Base-by-base conservation (phyloP, 1,140 invertebrate genomes). In the Drosophila trapezifrons region DNA sequence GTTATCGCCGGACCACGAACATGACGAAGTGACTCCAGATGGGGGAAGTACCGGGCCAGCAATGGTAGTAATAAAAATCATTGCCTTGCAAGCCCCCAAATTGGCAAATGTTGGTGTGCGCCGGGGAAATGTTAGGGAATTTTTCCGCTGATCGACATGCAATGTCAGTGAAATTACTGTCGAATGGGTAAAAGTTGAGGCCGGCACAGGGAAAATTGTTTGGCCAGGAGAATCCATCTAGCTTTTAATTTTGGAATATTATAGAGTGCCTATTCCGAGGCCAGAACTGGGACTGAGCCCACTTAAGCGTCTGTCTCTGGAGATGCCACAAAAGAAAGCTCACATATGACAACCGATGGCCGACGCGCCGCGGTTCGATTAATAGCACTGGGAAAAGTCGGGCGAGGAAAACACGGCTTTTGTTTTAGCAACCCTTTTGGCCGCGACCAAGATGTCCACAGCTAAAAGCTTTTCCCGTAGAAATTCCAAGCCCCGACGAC, bases 381-480 rank as follows among this genome's bases (percentile, higher is more conserved):
- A 78, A 83, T 78, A 47, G 46, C 17, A 52, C 15, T 38, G 45
- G 25, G 9, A 60, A 79, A 76, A 57, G 3, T 67, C 32, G n/a
- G 40, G 38, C 18, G 25, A 27, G 40, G 13, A 57, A 75, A 86
- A 87, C 83, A 87, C 17, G 81, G 79, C 71, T 87, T 87, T 87
- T 89, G 72, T 87, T 87, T 87, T 87, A 87, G 67, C 60, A 57
- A 67, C 42, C 65, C 65, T 63, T 54, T 54, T 54, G 43, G 43
- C 43, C 47, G 27, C 22, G 45, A 17, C 60, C 46, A 65, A 65
- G 55, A 76, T 69, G 80, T 79, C 77, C 71, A 54, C 70, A 55
- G 62, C 66, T 86, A 86, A 87, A 83, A 86, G 83, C 79, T 82
- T 86, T 86, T 87, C 64, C 71, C 57, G 17, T 47, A 37, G 20